These are phyloP conservation scores for Percopsis omiscomaycus DNA, from an alignment of 2,797 vertebrate genomes.

Conservation along the genomic window DNA sequence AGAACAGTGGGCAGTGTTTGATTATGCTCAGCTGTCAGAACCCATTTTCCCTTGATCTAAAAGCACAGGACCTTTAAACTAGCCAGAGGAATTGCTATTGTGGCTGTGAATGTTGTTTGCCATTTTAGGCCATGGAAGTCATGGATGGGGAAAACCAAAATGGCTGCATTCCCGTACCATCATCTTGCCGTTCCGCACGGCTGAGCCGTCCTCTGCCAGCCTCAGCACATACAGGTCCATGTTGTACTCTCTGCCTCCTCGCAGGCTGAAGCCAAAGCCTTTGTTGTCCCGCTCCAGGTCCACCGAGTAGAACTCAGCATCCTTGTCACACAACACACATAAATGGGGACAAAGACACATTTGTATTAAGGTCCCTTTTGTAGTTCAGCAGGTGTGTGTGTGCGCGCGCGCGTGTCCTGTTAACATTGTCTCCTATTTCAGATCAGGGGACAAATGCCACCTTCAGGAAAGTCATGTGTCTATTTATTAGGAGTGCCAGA, in stretches of 20 bases:
- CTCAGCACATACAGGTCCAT: slow-evolving; percentile 98
- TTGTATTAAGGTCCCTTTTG: slow-evolving; percentile 57
- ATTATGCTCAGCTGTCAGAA: no score
- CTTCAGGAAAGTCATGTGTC: slow-evolving; percentile 65
- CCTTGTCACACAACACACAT: slow-evolving; percentile 66
- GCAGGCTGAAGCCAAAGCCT: slow-evolving; percentile 97
- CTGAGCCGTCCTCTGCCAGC: slow-evolving; percentile 94
- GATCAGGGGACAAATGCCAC: slow-evolving; percentile 60
- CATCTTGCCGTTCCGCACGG: slow-evolving; percentile 95
- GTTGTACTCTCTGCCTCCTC: slow-evolving; percentile 96
- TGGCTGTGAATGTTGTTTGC: not conserved
- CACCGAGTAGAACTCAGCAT: slow-evolving; percentile 93
- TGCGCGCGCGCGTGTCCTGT: slow-evolving; percentile 27
- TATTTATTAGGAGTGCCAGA: slow-evolving; percentile 39
- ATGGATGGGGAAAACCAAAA: not conserved
- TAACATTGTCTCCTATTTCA: slow-evolving; percentile 52
- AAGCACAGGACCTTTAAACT: no score
- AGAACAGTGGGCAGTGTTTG: no score
- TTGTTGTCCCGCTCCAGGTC: slow-evolving; percentile 96
- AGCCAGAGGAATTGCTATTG: no score
- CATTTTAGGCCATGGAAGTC: not conserved
- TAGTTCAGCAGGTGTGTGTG: slow-evolving; percentile 32
- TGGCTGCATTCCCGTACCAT: slow-evolving; percentile 77
- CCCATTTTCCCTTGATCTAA: no score
- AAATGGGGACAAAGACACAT: slow-evolving; percentile 14